Evolutionary conservation across 2,113 vertebrate genomes (phyloP), one percentile per base, ranked within the genome.

Genomic region (Emydocephalus ijimae): DNA sequence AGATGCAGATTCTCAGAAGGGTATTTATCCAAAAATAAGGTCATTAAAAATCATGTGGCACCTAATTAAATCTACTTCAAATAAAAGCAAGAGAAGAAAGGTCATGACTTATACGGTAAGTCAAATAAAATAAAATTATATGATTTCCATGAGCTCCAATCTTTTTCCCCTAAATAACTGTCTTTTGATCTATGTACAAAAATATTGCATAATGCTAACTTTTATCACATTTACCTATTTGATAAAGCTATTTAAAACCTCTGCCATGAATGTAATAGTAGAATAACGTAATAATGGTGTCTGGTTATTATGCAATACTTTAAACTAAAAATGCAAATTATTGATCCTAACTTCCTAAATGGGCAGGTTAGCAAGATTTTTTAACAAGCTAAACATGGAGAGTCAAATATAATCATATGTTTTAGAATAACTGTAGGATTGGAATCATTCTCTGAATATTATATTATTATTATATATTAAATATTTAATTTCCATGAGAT

Each of bases 331-430:
- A 56, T 91, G n/a, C 26, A 64, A 14, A 85, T 43, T 85, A 20
- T 34, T 90, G 45, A 90, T 10, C n/a, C 69, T 59, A 69, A 50
- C 14, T 48, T 54, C 2, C 9, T 54, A 54, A 26, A 2, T 61
- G 34, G 12, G 3, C 0, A 55, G 3, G 8, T 20, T 57, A 20
- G 54, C 9, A 90, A 56, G 1, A 74, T 52, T 52, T 4, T 5
- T 74, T 15, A 69, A 69, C 59, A 11, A 5, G 93, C 43, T 91
- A 94, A 87, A 74, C 69, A 39, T 34, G 96, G 93, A 93, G 93
- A 89, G 74, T 23, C 23, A 56, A 85, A 91, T 91, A 85, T 69
- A 85, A 92, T 95, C 21, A 61, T 89, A 11, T 2, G 69, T 81
- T 45, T 74, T 54, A 5, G 20, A 74, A 18, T 34, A 93, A 45